Evolutionary conservation across 2,113 vertebrate species (phyloP).

Genomic region (Anser cygnoides): DNA sequence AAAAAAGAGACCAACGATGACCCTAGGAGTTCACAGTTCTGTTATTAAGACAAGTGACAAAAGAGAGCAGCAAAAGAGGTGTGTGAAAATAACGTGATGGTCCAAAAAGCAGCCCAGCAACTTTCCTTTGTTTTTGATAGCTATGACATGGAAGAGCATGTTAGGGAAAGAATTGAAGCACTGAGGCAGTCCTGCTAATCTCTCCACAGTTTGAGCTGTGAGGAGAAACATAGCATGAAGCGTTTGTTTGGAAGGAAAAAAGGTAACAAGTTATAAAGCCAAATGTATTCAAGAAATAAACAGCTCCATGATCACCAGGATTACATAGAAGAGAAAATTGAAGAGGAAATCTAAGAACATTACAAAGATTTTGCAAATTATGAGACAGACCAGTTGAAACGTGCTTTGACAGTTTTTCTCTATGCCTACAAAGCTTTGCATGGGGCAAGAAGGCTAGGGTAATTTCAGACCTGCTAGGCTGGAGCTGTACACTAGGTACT

Average conservation of each 20-base stretch:
- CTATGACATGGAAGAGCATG: too few relatives aligned
- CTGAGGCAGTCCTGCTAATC: not conserved
- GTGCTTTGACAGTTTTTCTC: not conserved
- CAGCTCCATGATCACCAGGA: not conserved
- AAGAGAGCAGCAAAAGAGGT: not conserved
- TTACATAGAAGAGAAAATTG: not conserved
- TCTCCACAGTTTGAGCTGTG: not conserved
- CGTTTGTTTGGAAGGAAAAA: not conserved
- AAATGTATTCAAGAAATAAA: not conserved
- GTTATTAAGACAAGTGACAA: not conserved
- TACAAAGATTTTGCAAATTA: not conserved
- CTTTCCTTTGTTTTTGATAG: not conserved
- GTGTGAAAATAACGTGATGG: not conserved
- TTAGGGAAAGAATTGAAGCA: fast-evolving
- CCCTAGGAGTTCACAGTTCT: not conserved
- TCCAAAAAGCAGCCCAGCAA: not conserved
- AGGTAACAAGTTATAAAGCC: not conserved
- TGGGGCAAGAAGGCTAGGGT: not conserved
- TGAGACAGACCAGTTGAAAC: not conserved
- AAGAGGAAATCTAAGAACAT: not conserved
- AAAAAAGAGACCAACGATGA: not conserved
- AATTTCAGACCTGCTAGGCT: slow-evolving; percentile 19
- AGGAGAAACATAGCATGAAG: not conserved
- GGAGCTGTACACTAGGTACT: not conserved
- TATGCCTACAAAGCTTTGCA: not conserved